Evolutionary conservation across 2,888 invertebrate genomes (phyloP).

Genomic region (Ferdinandea cuprea): DNA sequence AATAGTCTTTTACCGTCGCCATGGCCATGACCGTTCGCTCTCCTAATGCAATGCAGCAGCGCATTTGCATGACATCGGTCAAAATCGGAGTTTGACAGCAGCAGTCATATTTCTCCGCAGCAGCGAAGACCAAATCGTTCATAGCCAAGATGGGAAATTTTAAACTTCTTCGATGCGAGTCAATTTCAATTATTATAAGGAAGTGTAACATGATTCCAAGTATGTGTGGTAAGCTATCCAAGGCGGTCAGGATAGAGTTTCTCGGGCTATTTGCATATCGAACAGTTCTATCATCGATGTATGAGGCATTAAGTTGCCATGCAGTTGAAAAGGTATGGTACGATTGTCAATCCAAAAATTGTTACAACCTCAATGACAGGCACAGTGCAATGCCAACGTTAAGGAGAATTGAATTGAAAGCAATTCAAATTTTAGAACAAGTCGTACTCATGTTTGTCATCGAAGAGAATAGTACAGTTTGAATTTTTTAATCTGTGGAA

Average conservation of each 20-base stretch:
- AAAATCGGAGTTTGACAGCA: constrained; percentile 68
- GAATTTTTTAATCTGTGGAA: background rate
- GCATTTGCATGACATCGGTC: constrained; percentile 73
- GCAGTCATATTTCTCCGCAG: constrained; percentile 64
- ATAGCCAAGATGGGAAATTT: constrained; percentile 45
- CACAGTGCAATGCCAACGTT: constrained; percentile 22
- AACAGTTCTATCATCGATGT: constrained; percentile 19
- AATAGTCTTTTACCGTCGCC: constrained; percentile 30
- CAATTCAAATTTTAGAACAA: constrained; percentile 52
- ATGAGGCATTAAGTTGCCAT: background rate
- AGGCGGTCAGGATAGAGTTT: constrained; percentile 25
- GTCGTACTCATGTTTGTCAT: background rate
- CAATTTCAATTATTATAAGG: constrained; percentile 72
- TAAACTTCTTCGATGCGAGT: constrained; percentile 48
- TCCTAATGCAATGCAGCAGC: constrained; percentile 46
- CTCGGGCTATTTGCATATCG: constrained; percentile 63
- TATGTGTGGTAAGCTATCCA: constrained; percentile 45
- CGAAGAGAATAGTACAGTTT: background rate
- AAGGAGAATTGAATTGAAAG: constrained; percentile 4
- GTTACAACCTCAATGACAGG: constrained; percentile 26
- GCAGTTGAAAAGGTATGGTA: constrained; percentile 1
- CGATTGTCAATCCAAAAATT: constrained; percentile 45
- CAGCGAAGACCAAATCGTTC: constrained; percentile 51
- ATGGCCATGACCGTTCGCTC: background rate
- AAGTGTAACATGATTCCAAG: constrained; percentile 55